phyloP scores from a whole-genome alignment of 35 echinoderm and acorn worm genomes.

The Heliocidaris tuberculata region DNA sequence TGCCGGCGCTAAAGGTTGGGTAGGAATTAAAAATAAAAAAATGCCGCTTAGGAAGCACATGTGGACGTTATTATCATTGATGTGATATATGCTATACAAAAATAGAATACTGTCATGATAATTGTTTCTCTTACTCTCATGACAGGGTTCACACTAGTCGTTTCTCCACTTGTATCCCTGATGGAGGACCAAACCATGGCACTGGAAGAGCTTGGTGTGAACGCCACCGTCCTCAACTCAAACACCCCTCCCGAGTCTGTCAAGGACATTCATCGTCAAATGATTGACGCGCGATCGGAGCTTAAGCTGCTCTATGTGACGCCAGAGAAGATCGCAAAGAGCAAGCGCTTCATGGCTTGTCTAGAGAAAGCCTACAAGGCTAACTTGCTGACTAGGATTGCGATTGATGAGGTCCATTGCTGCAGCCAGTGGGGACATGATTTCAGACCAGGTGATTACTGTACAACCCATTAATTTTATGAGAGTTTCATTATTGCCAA shows the following conservation, averaged over 20 bases:
- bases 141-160: conserved; percentile 84
- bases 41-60: too few relatives aligned
- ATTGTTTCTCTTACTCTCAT: not conserved
- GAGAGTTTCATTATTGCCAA: not conserved
- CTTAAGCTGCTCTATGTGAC: conserved; percentile 93
- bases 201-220: conserved; percentile 60
- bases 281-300: conserved; percentile 57
- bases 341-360: conserved; percentile 93
- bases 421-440: conserved; percentile 99
- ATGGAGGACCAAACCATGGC: conserved; percentile 97
- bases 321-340: conserved; percentile 97
- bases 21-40: too few relatives aligned
- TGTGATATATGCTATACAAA: not conserved
- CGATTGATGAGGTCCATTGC: conserved; percentile 98
- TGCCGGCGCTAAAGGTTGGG: too few relatives aligned
- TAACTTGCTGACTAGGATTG: conserved; percentile 69
- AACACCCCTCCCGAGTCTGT: conserved; percentile 56
- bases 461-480: not conserved
- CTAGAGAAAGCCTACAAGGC: conserved; percentile 81
- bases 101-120: too few relatives aligned
- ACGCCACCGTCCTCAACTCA: conserved; percentile 59
- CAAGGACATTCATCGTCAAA: conserved; percentile 67
- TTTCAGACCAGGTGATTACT: conserved; percentile 84
- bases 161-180: conserved; percentile 88
- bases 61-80: too few relatives aligned